Percentiles rank a stretch among this genome's conserved stretches.
These are phyloP conservation scores for Antechinus flavipes DNA, from an alignment of 2,113 vertebrate genomes.

Conservation along the genomic window DNA sequence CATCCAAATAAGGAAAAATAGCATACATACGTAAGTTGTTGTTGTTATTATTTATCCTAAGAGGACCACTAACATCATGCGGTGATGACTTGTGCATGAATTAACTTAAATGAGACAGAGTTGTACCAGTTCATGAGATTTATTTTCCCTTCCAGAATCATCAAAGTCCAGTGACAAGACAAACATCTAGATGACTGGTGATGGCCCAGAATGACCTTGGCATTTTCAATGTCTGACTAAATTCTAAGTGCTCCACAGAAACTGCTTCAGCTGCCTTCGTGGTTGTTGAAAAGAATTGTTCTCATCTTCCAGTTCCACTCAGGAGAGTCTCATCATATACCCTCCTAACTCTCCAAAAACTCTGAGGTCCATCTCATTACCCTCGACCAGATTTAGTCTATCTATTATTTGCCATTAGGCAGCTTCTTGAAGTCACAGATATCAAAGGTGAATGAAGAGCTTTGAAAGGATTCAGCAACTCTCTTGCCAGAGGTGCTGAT, in stretches of 20 bases:
- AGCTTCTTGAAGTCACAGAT: not conserved
- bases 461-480: not conserved
- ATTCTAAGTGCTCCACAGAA: not conserved
- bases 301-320: not conserved
- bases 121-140: not conserved
- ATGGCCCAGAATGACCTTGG: not conserved
- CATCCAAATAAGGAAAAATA: not conserved
- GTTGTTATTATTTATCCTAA: no score
- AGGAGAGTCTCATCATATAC: not conserved
- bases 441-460: not conserved
- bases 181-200: not conserved
- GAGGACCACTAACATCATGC: no score
- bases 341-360: not conserved
- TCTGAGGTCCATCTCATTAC: not conserved
- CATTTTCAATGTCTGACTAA: not conserved
- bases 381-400: not conserved
- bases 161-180: no score
- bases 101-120: not conserved
- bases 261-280: not conserved
- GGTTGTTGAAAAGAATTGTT: not conserved
- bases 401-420: not conserved
- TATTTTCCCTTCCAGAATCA: no score
- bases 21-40: no score
- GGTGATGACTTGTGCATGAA: not conserved
- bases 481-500: not conserved